phyloP scores from a whole-genome alignment of 23 tunicate species.

The Halocynthia roretzi region DNA sequence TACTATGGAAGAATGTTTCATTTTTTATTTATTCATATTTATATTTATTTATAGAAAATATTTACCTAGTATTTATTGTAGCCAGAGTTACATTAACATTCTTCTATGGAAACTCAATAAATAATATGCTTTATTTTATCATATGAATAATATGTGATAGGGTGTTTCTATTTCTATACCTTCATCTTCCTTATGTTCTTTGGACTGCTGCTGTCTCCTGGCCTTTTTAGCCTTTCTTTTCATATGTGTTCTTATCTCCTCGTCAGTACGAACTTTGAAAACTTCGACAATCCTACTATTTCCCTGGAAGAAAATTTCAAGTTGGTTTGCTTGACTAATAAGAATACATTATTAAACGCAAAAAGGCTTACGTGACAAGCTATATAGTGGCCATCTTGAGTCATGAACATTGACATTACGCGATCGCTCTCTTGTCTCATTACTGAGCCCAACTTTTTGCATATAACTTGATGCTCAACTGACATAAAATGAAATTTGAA shows the following conservation, averaged over 20 bases:
- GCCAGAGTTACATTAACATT: too few relatives aligned
- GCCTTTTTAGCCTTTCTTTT: conserved; percentile 54
- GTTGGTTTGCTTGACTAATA: too few relatives aligned
- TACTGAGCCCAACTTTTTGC: conserved; percentile 66
- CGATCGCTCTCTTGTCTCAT: conserved; percentile 54
- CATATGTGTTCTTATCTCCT: conserved; percentile 32
- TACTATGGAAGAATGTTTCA: too few relatives aligned
- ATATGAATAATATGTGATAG: too few relatives aligned
- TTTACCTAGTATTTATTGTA: too few relatives aligned
- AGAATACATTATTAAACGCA: neutral
- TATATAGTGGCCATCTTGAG: conserved; percentile 45
- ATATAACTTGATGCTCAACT: conserved; percentile 9
- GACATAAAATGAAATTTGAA: too few relatives aligned
- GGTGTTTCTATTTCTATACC: neutral
- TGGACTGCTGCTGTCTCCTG: conserved; percentile 24
- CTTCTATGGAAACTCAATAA: too few relatives aligned
- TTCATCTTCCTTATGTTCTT: conserved; percentile 20
- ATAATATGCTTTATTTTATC: too few relatives aligned
- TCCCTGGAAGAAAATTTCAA: conserved; percentile 31
- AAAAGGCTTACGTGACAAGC: conserved; percentile 61
- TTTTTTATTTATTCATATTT: too few relatives aligned
- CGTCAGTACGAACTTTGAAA: conserved; percentile 36
- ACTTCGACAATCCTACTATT: conserved; percentile 62
- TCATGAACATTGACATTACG: conserved; percentile 43
- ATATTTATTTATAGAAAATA: too few relatives aligned